Conservation (phyloP, 2,113 vertebrate species). For the Phyllostomus discolor region DNA sequence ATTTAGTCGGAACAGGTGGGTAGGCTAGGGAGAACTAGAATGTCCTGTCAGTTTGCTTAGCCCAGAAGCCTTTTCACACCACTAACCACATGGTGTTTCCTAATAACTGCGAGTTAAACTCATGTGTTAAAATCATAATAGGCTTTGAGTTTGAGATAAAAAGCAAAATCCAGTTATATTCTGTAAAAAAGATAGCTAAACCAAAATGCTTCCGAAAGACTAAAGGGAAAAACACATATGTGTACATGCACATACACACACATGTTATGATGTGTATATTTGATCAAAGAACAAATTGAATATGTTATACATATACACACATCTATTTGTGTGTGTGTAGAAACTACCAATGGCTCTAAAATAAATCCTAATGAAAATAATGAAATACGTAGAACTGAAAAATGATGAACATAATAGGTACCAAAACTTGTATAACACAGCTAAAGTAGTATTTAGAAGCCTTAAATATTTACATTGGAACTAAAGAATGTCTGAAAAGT, state of each 20-base stretch:
- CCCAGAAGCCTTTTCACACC: not conserved
- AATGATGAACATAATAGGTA: not conserved
- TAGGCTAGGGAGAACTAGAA: not conserved
- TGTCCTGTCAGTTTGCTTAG: not conserved
- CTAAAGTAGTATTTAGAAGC: not conserved
- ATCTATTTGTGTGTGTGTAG: not conserved
- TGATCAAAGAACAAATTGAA: slow-evolving; percentile 10
- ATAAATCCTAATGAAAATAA: not conserved
- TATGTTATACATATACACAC: not conserved
- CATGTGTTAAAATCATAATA: not conserved
- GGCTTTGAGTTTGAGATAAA: not conserved
- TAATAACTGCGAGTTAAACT: slow-evolving; percentile 25
- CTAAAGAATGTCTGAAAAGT: not conserved
- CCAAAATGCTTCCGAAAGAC: not conserved
- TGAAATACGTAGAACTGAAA: not conserved
- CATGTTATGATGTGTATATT: not conserved
- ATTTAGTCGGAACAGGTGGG: not conserved
- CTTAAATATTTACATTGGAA: not conserved
- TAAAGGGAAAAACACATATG: not conserved
- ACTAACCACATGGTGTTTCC: not conserved
- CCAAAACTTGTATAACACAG: not conserved
- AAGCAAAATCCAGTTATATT: not conserved
- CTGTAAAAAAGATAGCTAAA: not conserved
- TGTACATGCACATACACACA: not conserved
- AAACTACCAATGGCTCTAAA: not conserved